Base-by-base conservation (phyloP, 2,797 vertebrate species). In the Vultur gryphus region DNA sequence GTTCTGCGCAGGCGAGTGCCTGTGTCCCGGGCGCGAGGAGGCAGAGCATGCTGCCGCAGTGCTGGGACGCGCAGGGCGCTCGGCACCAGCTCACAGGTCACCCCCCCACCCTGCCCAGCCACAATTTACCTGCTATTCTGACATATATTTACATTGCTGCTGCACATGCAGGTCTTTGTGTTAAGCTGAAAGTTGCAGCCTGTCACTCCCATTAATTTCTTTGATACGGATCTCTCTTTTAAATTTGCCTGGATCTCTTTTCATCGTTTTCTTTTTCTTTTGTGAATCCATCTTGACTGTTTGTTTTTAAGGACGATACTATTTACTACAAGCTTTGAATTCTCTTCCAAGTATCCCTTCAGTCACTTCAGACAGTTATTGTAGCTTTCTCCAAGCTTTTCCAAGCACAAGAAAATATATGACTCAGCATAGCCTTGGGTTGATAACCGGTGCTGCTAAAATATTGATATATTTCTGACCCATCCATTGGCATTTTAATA, bases 401-500 rank as follows among this genome's bases (percentile, higher is more conserved):
- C 79, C 76, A 94, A 86, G 87, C 90, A 73, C 72, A 44, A 58
- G 76, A 88, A 96, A 95, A 86, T 89, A 93, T 73, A 86, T 94
- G 89, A 96, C 76, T 96, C 92, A 93, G 96, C 92, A 88, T 59
- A 96, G 96, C 94, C 93, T 96, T 95, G 84, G 90, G 92, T 66
- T 94, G 87, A 96, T 96, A 95, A 89, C 90, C 92, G 93, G 79
- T 58, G 51, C 82, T 95, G 87, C 91, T 97, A 73, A 95, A 96
- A 95, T 96, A 97, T 95, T 96, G 92, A 96, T 96, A 87, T 75
- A 91, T 97, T 93, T 92, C 93, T 95, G 92, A 93, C 82, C 95
- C 24, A 44, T 96, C 90, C 93, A 94, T 79, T 93, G 96, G 93
- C 17, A 8, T 92, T 94, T 94, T 97, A 96, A 97, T 97, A 97